Evolutionary conservation across 2,113 vertebrate species (phyloP).

Genomic region (Nanorana parkeri): DNA sequence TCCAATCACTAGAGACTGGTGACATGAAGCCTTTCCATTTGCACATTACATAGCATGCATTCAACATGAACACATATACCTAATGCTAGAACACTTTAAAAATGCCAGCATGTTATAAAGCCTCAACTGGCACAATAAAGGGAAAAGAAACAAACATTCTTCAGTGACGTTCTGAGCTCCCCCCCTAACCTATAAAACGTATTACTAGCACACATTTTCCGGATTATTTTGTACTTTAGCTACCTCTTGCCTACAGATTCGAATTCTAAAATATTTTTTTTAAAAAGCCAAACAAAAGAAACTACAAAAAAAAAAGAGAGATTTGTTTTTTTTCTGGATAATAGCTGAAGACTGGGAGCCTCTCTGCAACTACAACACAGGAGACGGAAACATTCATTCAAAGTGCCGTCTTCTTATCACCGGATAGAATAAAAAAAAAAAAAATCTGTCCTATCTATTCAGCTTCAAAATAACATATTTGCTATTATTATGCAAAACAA

Average conservation of each 20-base stretch:
- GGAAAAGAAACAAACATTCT: too few relatives aligned
- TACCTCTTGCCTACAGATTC: background rate
- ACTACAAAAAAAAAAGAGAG: background rate
- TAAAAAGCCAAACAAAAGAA: background rate
- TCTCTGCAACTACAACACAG: background rate
- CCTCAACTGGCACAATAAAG: too few relatives aligned
- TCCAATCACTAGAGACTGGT: too few relatives aligned
- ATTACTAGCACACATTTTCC: too few relatives aligned
- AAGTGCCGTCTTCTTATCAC: constrained; percentile 8
- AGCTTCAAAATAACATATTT: constrained; percentile 43
- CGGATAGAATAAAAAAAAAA: constrained; percentile 1
- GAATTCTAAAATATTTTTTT: background rate
- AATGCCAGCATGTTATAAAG: too few relatives aligned
- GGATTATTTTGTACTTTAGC: background rate
- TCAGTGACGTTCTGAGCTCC: too few relatives aligned
- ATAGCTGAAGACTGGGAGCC: background rate
- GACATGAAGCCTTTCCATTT: too few relatives aligned
- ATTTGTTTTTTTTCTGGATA: background rate
- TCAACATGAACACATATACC: too few relatives aligned
- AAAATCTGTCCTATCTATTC: constrained; percentile 9
- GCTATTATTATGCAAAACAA: constrained; percentile 55
- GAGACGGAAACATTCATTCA: background rate
- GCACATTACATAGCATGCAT: too few relatives aligned
- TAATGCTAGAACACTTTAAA: too few relatives aligned
- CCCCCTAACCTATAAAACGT: too few relatives aligned